phyloP scores from a whole-genome alignment of 2,888 invertebrate species.

The Perithous albicinctus region DNA sequence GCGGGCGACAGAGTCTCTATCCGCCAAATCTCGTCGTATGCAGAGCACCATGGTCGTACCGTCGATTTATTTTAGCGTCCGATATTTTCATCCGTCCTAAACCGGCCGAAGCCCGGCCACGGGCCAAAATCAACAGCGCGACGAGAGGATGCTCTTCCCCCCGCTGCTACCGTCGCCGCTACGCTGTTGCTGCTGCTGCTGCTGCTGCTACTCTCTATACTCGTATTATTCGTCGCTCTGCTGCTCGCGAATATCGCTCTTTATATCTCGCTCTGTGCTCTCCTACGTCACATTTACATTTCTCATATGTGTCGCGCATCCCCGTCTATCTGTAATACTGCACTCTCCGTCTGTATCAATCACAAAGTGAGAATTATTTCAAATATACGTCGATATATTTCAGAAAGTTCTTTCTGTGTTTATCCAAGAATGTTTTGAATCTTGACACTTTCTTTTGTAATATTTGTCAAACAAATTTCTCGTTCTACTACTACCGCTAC shows the following conservation, averaged over 20 bases:
- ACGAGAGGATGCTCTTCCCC: conserved; percentile 45
- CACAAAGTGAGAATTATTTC: conserved; percentile 15
- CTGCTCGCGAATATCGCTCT: conserved; percentile 41
- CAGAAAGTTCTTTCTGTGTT: too few relatives aligned
- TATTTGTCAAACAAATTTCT: too few relatives aligned
- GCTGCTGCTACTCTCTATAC: conserved; percentile 19
- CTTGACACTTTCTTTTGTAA: too few relatives aligned
- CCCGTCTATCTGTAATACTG: not conserved
- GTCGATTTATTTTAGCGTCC: conserved; percentile 84
- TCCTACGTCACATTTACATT: conserved; percentile 7
- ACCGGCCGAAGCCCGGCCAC: conserved; percentile 72
- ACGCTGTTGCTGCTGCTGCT: not conserved
- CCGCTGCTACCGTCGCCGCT: conserved; percentile 12
- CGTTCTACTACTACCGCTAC: too few relatives aligned
- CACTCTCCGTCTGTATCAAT: not conserved
- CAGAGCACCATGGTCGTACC: conserved; percentile 20
- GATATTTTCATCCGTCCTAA: conserved; percentile 84
- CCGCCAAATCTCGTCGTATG: conserved; percentile 34
- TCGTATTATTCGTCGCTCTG: conserved; percentile 40
- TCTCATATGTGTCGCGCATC: conserved; percentile 28
- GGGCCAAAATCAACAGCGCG: conserved; percentile 82
- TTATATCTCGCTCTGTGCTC: conserved; percentile 31
- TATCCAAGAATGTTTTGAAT: too few relatives aligned
- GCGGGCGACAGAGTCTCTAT: conserved; percentile 37
- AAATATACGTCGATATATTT: conserved; percentile 1